phyloP scores from a whole-genome alignment of 2,888 invertebrate genomes.

The Euproctis similis region DNA sequence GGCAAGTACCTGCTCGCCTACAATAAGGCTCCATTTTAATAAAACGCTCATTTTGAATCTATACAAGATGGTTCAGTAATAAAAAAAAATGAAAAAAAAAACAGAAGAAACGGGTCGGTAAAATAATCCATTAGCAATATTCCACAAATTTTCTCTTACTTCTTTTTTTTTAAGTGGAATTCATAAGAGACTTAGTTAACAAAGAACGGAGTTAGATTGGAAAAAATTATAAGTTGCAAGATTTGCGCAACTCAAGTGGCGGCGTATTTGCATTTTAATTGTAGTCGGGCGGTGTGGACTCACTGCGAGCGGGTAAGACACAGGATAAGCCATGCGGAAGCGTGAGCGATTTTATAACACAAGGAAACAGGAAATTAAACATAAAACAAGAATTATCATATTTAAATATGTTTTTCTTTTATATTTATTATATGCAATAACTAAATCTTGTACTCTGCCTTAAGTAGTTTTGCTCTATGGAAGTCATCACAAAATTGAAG shows the following conservation, averaged over 20 bases:
- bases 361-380: too few species aligned
- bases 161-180: slow-evolving; percentile 28
- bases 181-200: slow-evolving; percentile 36
- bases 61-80: slow-evolving; percentile 17
- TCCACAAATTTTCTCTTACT: slow-evolving; percentile 17
- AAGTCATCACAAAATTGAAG: too few species aligned
- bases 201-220: slow-evolving; percentile 46
- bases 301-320: background rate
- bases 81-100: too few species aligned
- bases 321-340: too few species aligned
- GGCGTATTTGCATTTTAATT: slow-evolving; percentile 55
- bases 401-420: too few species aligned
- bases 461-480: too few species aligned
- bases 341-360: slow-evolving; percentile 1
- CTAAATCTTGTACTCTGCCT: too few species aligned
- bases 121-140: slow-evolving; percentile 29
- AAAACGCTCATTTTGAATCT: slow-evolving; percentile 6
- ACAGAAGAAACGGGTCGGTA: slow-evolving; percentile 19
- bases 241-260: slow-evolving; percentile 43
- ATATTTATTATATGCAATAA: too few species aligned
- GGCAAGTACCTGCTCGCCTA: too few species aligned
- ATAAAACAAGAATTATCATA: too few species aligned
- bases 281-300: slow-evolving; percentile 11
- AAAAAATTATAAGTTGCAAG: slow-evolving; percentile 52
- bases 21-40: slow-evolving; percentile 2